phyloP scores from a whole-genome alignment of 2,888 invertebrate species.

The Automeris io region DNA sequence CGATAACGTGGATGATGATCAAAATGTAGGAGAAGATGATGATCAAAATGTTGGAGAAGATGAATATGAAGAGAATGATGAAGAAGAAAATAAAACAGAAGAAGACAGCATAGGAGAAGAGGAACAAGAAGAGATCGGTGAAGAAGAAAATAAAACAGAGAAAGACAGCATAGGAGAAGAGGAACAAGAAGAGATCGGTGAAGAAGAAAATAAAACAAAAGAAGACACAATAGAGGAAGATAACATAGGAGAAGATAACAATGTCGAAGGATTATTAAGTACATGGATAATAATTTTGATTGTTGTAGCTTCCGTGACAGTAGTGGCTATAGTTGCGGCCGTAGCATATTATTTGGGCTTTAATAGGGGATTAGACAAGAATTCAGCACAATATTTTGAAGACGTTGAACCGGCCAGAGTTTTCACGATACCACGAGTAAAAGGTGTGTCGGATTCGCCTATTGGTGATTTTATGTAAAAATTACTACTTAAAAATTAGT shows the following conservation, averaged over 20 bases:
- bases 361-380: neutral
- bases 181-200: slow-evolving; percentile 6
- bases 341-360: slow-evolving; percentile 29
- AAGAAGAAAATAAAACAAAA: slow-evolving; percentile 8
- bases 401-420: slow-evolving; percentile 20
- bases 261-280: slow-evolving; percentile 2
- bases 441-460: slow-evolving; percentile 4
- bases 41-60: no score
- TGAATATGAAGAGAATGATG: no score
- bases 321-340: slow-evolving; percentile 18
- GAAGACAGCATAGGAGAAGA: no score
- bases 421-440: slow-evolving; percentile 16
- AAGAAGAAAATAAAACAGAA: no score
- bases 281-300: slow-evolving; percentile 26
- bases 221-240: neutral
- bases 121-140: slow-evolving; percentile 6
- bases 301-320: slow-evolving; percentile 16
- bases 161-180: no score
- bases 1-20: no score
- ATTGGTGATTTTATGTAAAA: slow-evolving; percentile 1
- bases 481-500: neutral
- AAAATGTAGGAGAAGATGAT: no score
- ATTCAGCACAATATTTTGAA: slow-evolving; percentile 12
- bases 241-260: neutral
- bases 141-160: slow-evolving; percentile 7